Conservation (phyloP, 2,797 vertebrate species). For the Syngnathus acus region DNA sequence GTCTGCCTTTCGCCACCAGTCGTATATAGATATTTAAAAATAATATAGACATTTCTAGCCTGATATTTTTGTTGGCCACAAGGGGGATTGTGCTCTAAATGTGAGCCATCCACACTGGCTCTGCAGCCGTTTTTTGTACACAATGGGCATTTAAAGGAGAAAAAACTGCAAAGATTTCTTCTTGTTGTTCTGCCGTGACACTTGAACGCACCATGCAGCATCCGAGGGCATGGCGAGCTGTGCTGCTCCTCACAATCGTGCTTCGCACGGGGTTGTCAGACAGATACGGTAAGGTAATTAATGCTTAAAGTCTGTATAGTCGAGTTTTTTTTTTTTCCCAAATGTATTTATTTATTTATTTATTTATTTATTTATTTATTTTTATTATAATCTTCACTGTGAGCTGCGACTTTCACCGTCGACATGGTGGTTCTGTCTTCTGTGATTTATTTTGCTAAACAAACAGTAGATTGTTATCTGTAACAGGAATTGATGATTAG, state of each 20-base stretch:
- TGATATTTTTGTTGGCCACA: neutral
- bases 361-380: too few relatives aligned
- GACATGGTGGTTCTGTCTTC: neutral
- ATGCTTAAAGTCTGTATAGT: neutral
- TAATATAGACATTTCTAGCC: neutral
- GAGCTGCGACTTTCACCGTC: neutral
- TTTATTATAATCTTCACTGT: too few relatives aligned
- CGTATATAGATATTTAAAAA: slow-evolving; percentile 1
- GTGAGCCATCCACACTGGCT: slow-evolving; percentile 25
- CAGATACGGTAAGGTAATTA: slow-evolving; percentile 57
- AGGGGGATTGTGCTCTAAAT: neutral
- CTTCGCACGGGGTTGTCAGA: slow-evolving; percentile 46
- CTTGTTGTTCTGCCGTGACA: slow-evolving; percentile 21
- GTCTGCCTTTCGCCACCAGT: neutral
- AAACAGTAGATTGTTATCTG: neutral
- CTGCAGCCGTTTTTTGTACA: slow-evolving; percentile 14
- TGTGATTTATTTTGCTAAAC: neutral
- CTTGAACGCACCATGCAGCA: slow-evolving; percentile 54
- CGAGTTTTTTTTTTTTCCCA: neutral
- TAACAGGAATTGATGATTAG: neutral
- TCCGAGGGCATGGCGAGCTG: slow-evolving; percentile 45
- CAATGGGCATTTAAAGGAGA: slow-evolving; percentile 43
- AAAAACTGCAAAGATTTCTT: slow-evolving; percentile 14
- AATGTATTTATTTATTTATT: too few relatives aligned
- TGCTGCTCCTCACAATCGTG: slow-evolving; percentile 49